Base-by-base conservation (phyloP, 2,113 vertebrate species). In the Rhinoderma darwinii region DNA sequence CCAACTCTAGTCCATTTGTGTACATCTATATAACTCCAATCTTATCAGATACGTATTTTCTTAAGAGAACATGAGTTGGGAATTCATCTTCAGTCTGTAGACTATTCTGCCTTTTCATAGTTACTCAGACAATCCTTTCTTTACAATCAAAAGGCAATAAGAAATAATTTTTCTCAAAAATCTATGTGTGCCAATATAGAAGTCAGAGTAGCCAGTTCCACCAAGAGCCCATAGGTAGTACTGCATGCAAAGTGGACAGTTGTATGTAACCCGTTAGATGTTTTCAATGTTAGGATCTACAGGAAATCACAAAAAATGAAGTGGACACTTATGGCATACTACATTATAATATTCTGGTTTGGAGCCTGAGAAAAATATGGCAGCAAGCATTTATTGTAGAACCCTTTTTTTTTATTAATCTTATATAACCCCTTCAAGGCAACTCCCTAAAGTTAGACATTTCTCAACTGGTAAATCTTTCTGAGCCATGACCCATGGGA, bases 61-160 rank as follows among this genome's bases (percentile, higher is more conserved):
- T 47, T 47, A 70, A 22, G 18, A 70, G 30, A 70, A 70, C 1
- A 3, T 9, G 30, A 20, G 1, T 70, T 39, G 18, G 32, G 10
- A 20, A 70, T 37, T 70, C 12, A 0, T 70, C 2, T 18, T 1
- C 17, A 3, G 30, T 37, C 35, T 20, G 11, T 68, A 32, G 25
- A 27, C 15, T 17, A 22, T 37, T 37, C 66, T 70, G 32, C 17
- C 66, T 70, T 10, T 37, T 70, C 35, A 39, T 8, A 70, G 32
- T 70, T 39, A 70, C 32, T 70, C 32, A 30, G 66, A 70, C 35
- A 70, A 70, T 70, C 66, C 66, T 30, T 70, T 70, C 66, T 70
- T 10, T 1, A 2, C 66, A 70, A 8, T 35, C 4, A 4, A 32
- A 66, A 22, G 15, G 22, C 30, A 17, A 5, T 35, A 68, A 35